Evolutionary conservation across 2,113 vertebrate genomes (phyloP).

Genomic region (Poecilia latipinna): DNA sequence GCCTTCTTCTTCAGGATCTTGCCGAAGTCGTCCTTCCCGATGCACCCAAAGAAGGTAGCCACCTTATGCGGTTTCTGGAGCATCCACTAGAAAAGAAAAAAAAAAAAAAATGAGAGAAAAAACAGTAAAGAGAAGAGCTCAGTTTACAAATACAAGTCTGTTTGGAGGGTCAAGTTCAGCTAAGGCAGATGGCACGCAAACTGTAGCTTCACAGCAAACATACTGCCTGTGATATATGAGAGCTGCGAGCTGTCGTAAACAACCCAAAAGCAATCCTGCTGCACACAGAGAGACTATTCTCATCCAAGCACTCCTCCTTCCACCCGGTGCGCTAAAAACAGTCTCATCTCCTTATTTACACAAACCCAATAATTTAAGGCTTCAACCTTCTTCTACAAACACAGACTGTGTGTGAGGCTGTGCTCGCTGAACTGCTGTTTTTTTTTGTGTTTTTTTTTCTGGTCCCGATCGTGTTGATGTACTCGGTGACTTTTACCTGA

Average conservation of each 20-base stretch:
- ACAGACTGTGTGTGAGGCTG: constrained; percentile 45
- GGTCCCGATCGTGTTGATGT: constrained; percentile 53
- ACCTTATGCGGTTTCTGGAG: constrained; percentile 94
- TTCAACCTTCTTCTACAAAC: constrained; percentile 71
- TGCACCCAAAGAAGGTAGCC: constrained; percentile 97
- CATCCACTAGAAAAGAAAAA: constrained; percentile 88
- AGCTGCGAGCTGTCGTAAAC: constrained; percentile 71
- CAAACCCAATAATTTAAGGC: constrained; percentile 72
- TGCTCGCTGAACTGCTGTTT: constrained; percentile 38
- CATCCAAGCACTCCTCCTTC: constrained; percentile 63
- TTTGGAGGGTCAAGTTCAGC: constrained; percentile 67
- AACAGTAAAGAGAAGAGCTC: constrained; percentile 52
- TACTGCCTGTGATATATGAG: constrained; percentile 70
- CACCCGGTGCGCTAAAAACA: constrained; percentile 73
- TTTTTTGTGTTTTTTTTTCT: constrained; percentile 28
- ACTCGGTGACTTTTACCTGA: constrained; percentile 74
- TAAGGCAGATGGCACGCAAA: constrained; percentile 73
- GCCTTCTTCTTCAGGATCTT: constrained; percentile 95
- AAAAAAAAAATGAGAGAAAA: constrained; percentile 6
- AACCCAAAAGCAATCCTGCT: constrained; percentile 61
- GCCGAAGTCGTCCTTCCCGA: constrained; percentile 92
- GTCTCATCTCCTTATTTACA: constrained; percentile 74
- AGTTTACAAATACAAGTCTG: constrained; percentile 71
- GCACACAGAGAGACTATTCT: constrained; percentile 70
- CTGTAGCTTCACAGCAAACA: constrained; percentile 74